Percentiles rank a stretch among this genome's conserved stretches.
These are phyloP conservation scores for Drosophila paulistorum DNA, from an alignment of 1,140 invertebrate species.

Conservation along the genomic window DNA sequence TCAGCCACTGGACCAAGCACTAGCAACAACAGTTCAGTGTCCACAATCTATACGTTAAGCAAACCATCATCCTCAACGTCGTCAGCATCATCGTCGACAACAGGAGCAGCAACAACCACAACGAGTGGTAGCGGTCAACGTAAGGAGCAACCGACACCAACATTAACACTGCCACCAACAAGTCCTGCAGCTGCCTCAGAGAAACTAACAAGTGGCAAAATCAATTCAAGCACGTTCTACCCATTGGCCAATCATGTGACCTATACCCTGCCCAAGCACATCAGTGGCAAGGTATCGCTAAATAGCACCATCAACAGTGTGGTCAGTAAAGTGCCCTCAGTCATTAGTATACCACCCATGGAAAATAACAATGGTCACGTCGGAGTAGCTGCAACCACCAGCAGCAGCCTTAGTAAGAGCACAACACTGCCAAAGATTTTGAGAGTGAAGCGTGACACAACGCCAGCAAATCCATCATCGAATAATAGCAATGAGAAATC, in stretches of 20 bases:
- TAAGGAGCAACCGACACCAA: constrained; percentile 63
- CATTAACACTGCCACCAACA: constrained; percentile 64
- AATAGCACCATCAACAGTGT: constrained; percentile 82
- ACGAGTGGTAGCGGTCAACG: constrained; percentile 41
- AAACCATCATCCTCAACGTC: constrained; percentile 30
- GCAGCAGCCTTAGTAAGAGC: constrained; percentile 29
- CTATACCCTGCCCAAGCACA: constrained; percentile 81
- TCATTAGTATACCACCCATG: constrained; percentile 74
- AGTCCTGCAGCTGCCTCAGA: constrained; percentile 54
- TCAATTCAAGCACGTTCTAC: constrained; percentile 80
- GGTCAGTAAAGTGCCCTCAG: constrained; percentile 82
- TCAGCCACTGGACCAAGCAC: constrained; percentile 48
- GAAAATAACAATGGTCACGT: constrained; percentile 48
- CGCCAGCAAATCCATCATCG: neutral
- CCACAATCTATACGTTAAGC: constrained; percentile 74
- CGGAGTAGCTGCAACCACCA: constrained; percentile 19
- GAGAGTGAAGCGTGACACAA: constrained; percentile 43
- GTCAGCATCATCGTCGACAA: neutral
- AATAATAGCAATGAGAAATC: constrained; percentile 11
- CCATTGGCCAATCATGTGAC: constrained; percentile 80
- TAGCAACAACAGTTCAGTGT: constrained; percentile 60
- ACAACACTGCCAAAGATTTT: constrained; percentile 60
- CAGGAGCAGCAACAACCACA: constrained; percentile 6
- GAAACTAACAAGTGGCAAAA: constrained; percentile 66
- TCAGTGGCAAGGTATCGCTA: constrained; percentile 77